A percentile compares a stretch with the other conserved stretches of the same genome.
Evolutionary conservation across 2,797 vertebrate species (phyloP).

Genomic region (Distichodus sexfasciatus): DNA sequence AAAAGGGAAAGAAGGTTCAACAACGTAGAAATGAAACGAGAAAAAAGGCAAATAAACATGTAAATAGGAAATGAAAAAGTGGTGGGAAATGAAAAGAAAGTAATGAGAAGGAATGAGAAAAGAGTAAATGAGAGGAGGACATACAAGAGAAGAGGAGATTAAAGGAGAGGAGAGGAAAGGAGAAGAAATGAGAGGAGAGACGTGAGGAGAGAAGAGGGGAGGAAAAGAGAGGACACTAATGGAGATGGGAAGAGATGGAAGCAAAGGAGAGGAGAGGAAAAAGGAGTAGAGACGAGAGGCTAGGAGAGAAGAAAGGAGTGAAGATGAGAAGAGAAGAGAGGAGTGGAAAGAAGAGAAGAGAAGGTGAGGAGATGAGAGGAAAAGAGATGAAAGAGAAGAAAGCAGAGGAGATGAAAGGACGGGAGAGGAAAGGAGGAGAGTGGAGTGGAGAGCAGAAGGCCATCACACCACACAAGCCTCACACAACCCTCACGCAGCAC

Average conservation of each 20-base stretch:
- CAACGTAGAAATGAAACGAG: background rate
- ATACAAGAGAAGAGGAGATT: slow-evolving; percentile 45
- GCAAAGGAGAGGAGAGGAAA: slow-evolving; percentile 42
- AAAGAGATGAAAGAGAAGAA: background rate
- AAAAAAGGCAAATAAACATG: background rate
- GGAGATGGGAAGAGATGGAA: slow-evolving; percentile 46
- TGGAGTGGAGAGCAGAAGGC: background rate
- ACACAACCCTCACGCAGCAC: slow-evolving; percentile 43
- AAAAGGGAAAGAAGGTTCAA: too few species aligned
- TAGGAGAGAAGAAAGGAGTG: slow-evolving; percentile 46
- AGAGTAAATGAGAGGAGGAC: slow-evolving; percentile 44
- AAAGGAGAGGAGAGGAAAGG: background rate
- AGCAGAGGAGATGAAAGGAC: background rate
- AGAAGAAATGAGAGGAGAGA: slow-evolving; percentile 42
- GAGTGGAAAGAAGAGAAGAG: background rate
- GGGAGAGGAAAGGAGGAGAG: background rate
- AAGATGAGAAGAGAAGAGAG: slow-evolving; percentile 43
- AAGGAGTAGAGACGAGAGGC: slow-evolving; percentile 11
- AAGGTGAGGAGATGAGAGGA: background rate
- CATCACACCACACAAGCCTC: too few species aligned
- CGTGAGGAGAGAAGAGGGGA: background rate
- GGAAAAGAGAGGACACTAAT: slow-evolving; percentile 45
- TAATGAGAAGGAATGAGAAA: background rate
- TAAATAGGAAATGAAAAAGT: background rate
- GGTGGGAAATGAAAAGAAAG: too few species aligned